Evolutionary conservation across 2,888 invertebrate species (phyloP), one percentile per base, ranked within the genome.

Genomic region (Thymelicus lineola): DNA sequence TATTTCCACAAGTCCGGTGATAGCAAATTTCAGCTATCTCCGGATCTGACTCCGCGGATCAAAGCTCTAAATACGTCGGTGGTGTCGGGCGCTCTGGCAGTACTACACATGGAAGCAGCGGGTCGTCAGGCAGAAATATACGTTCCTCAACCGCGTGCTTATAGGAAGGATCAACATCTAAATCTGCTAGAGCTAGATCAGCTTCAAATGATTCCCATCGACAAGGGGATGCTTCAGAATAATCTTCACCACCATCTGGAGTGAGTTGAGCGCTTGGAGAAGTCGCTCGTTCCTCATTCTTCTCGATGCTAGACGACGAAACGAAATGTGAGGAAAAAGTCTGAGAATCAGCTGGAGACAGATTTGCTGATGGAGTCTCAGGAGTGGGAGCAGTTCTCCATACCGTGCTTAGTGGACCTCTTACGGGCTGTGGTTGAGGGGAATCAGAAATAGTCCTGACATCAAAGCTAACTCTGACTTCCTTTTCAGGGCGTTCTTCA

Each of bases 331-430:
- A 95, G 53, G 95, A 95, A 77, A 95, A 95, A 9, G 95, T 94
- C 82, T 95, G 95, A 3, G 95, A 95, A 77, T 94, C 94, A 60
- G 89, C 94, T 74, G 95, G 86, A 35, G 94, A 95, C 15, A 96
- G 93, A 82, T 96, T 96, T 15, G 96, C 95, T 59, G 95, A 95
- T 28, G 96, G 96, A 5, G 96, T 96, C 77, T 96, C 96, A 9
- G 96, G 96, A 6, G 96, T 96, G 0, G 89, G 89, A 20, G 91
- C 93, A 1, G 90, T 92, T 82, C 86, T 88, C 93, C 92, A 92
- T 12, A 92, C 86, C 0, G 89, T 85, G 73, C 92, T 91, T 0
- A 93, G 81, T 7, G 92, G 92, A 15, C 94, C 93, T 77, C 94
- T 86, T 58, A 87, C 89, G 2, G 90, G 90, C 73, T 85, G 87